These are phyloP conservation scores for Hirtodrosophila cameraria DNA, from an alignment of 2,888 invertebrate species.

Conservation along the genomic window DNA sequence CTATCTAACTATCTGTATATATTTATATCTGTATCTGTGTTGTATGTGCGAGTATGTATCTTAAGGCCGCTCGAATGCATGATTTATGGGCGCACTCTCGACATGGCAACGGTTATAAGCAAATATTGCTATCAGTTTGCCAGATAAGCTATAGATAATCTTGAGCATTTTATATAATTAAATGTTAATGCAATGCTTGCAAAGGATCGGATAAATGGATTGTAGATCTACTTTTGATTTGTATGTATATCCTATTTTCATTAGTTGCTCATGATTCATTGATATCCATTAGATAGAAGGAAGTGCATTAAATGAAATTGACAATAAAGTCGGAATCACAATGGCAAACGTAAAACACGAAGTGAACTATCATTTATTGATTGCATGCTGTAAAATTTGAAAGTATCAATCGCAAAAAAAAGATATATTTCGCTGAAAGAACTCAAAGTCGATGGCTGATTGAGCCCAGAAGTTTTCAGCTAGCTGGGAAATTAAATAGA, in stretches of 20 bases:
- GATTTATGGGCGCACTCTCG: constrained; percentile 39
- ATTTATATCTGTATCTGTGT: constrained; percentile 22
- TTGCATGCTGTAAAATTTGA: constrained; percentile 51
- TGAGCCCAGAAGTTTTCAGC: constrained; percentile 55
- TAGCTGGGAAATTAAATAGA: constrained; percentile 75
- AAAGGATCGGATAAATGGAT: constrained; percentile 7
- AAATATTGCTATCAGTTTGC: constrained; percentile 36
- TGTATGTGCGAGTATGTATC: constrained; percentile 1
- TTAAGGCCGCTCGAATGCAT: constrained; percentile 11
- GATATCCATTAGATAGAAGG: constrained; percentile 44
- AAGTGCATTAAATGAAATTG: constrained; percentile 56
- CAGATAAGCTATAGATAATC: constrained; percentile 40
- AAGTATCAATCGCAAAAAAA: constrained; percentile 32
- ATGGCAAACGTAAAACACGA: constrained; percentile 24
- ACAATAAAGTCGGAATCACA: constrained; percentile 14
- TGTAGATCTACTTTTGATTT: not conserved
- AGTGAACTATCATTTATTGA: constrained; percentile 63
- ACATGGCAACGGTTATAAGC: constrained; percentile 20
- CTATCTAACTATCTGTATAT: constrained; percentile 20
- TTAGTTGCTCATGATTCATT: not conserved
- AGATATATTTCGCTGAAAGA: constrained; percentile 1
- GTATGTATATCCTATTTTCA: not conserved
- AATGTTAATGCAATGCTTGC: constrained; percentile 12
- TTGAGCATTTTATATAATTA: constrained; percentile 30
- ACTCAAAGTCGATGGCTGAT: constrained; percentile 56